Evolutionary conservation across 2,797 vertebrate genomes (phyloP).

Genomic region (Phaenicophaeus curvirostris): DNA sequence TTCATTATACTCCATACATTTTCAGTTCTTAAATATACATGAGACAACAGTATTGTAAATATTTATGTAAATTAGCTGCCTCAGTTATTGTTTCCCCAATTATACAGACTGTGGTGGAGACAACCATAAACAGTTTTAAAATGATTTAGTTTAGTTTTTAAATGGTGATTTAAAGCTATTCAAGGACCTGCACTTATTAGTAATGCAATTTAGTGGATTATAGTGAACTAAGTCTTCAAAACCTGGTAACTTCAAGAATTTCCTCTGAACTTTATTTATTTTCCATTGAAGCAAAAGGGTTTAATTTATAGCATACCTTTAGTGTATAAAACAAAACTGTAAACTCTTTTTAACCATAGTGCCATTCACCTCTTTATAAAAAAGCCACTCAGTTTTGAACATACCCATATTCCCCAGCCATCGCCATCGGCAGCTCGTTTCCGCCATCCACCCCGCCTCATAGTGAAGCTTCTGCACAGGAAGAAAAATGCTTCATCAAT

Average conservation of each 20-base stretch:
- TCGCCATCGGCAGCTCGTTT: constrained; percentile 88
- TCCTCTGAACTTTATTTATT: neutral
- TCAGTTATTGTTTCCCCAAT: neutral
- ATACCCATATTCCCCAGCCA: constrained; percentile 91
- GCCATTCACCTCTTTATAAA: neutral
- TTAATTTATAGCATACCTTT: neutral
- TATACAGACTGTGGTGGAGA: neutral
- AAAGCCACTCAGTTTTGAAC: constrained; percentile 52
- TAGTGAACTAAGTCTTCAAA: neutral
- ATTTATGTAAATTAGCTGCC: neutral
- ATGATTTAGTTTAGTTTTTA: neutral
- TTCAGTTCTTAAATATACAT: neutral
- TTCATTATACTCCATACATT: neutral
- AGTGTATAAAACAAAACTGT: neutral
- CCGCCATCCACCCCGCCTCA: constrained; percentile 96
- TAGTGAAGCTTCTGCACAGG: constrained; percentile 86
- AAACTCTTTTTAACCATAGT: neutral
- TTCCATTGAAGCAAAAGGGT: neutral
- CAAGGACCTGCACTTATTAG: neutral
- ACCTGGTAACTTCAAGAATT: neutral
- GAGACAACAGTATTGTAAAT: neutral
- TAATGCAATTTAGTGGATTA: neutral
- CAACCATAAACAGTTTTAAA: neutral
- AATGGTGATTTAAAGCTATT: neutral
- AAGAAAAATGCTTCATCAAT: neutral